Base-by-base conservation (phyloP, 2,888 invertebrate genomes). In the Tetragnatha montana region DNA sequence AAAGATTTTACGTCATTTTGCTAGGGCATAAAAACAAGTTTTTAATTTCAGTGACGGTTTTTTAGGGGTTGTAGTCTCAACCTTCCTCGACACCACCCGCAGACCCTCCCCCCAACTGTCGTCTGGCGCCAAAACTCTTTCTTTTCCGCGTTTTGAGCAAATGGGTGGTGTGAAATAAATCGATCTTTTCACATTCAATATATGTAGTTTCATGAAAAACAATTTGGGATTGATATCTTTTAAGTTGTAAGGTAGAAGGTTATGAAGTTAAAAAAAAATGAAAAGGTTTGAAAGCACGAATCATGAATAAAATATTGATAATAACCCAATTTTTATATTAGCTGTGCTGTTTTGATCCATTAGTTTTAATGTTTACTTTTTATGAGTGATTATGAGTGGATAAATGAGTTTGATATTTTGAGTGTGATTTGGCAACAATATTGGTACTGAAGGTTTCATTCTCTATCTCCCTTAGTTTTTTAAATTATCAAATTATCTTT, bases 11-110 rank as follows among this genome's bases (percentile, higher is more conserved):
- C 10, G 60, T 60, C 60, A 60, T 60, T 60, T 60, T 60, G 60
- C 60, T 12, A 8, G 4, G 14, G 60, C 60, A 60, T 60, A 60
- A 60, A 60, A 60, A 60, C 60, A 22, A 78, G 60, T 60, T 78
- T 78, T 78, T 78, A 78, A 78, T 60, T 78, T 78, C 60, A 10
- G 22, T 22, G 51, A 14, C 17, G 21, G 19, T 60, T 78, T 78
- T 78, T 60, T 21, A 71, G 22, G 68, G 51, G n/a, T 8, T 78
- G 19, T 78, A 51, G 60, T 78, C 60, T 78, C 14, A 60, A 22
- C 22, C 35, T 35, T 35, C 35, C 35, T 14, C 14, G 60, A 50
- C 19, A 50, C 14, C 14, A 21, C 21, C 22, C 17, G 19, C 8
- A 35, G 60, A 51, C 14, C 35, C 35, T n/a, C n/a, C 12, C 50